Evolutionary conservation across 2,113 vertebrate genomes (phyloP).

Genomic region (Cavia porcellus): DNA sequence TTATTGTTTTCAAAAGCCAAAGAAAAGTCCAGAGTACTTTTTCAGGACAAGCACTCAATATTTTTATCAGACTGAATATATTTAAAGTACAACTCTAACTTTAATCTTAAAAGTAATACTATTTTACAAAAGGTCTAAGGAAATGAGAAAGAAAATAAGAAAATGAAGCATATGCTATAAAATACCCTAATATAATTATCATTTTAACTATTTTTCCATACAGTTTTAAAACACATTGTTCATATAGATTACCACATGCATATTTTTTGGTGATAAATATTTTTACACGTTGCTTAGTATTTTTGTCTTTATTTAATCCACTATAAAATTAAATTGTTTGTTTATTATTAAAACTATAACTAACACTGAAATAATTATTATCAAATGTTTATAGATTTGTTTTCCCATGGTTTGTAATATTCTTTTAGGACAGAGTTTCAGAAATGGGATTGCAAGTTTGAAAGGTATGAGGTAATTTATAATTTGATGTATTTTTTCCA

Average conservation of each 20-base stretch:
- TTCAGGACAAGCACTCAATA: not conserved
- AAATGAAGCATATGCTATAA: not conserved
- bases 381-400: not conserved
- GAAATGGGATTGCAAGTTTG: not conserved
- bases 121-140: constrained; percentile 19
- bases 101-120: constrained; percentile 51
- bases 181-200: not conserved
- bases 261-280: not conserved
- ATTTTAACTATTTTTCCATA: constrained; percentile 20
- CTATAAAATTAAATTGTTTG: not conserved
- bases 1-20: constrained; percentile 27
- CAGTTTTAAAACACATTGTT: not conserved
- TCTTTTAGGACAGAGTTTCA: not conserved
- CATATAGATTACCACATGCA: not conserved
- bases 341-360: constrained; percentile 39
- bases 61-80: constrained; percentile 3
- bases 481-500: constrained; percentile 40
- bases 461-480: constrained; percentile 47
- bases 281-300: constrained; percentile 22
- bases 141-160: constrained; percentile 8
- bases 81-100: constrained; percentile 59
- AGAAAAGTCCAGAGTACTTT: not conserved
- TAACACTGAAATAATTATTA: constrained; percentile 5
- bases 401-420: not conserved
- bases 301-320: not conserved